Evolutionary conservation across 1,140 invertebrate genomes (phyloP), one percentile per base, ranked within the genome.

Genomic region (Plodia interpunctella): DNA sequence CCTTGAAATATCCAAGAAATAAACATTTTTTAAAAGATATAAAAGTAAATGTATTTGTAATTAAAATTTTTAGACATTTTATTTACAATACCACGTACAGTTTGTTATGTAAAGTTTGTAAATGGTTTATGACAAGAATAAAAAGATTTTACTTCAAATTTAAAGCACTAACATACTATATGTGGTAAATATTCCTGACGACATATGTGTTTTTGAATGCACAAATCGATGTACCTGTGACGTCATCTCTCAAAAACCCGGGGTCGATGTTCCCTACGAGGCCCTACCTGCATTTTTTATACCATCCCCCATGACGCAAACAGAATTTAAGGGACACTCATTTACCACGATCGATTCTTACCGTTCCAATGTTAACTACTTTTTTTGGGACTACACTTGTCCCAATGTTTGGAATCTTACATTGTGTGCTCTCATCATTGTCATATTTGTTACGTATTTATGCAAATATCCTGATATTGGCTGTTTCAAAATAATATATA

Each of bases 281-380:
- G 71, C 76, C 71, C 77, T 88, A 88, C 86, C 83, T 88, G 86
- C 71, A 79, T 84, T 88, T 88, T 88, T 88, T 87, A 77, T 79
- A 74, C 72, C 83, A 86, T 80, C 85, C 82, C 68, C 64, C 63
- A 61, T 78, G 76, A 82, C 72, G 74, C 68, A 73, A 80, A 60
- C 75, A 69, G 67, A 67, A 68, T 80, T 67, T 50, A 65, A 75
- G 65, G 67, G 69, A 74, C 65, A 72, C 57, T 70, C 61, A 57
- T 59, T 68, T 67, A 62, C 57, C 32, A 20, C 11, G 51, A 25
- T 62, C 49, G 18, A 50, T 65, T 44, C 57, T 59, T 21, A 57
- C 58, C 38, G 44, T 61, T n/a, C 6, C 32, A 49, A 44, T 21
- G 5, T 25, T 53, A 53, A 20, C 18, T 18, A 25, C 13, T 56